Evolutionary conservation across 2,797 vertebrate species (phyloP).

Genomic region (Lutjanus argentimaculatus): DNA sequence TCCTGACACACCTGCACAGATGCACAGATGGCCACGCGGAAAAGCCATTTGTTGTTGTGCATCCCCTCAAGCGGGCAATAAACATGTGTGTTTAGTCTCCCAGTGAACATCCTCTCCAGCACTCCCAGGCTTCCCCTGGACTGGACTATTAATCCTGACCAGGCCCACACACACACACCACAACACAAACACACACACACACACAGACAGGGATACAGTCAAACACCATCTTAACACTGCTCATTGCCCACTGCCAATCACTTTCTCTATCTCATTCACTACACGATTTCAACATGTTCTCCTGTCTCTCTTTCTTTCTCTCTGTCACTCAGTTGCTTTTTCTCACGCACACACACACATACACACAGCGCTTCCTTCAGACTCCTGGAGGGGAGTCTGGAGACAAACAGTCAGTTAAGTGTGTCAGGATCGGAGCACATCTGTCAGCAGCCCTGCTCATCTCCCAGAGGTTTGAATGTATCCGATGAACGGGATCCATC

Average conservation of each 20-base stretch:
- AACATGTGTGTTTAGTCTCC: conserved; percentile 57
- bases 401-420: conserved; percentile 56
- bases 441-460: conserved; percentile 58
- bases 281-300: conserved; percentile 4
- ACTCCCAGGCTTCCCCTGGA: conserved; percentile 27
- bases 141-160: conserved; percentile 29
- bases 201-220: neutral
- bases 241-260: conserved; percentile 3
- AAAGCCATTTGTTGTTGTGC: conserved; percentile 64
- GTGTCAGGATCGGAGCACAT: conserved; percentile 51
- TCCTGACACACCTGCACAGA: conserved; percentile 46
- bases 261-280: conserved; percentile 7
- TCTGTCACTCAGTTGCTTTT: neutral
- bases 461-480: conserved; percentile 44
- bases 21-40: conserved; percentile 28
- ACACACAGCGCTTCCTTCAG: conserved; percentile 19
- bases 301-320: neutral
- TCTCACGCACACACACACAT: neutral
- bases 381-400: conserved; percentile 23
- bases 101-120: conserved; percentile 45
- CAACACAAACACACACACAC: conserved; percentile 14
- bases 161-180: conserved; percentile 1
- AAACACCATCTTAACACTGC: conserved; percentile 5
- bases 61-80: conserved; percentile 54
- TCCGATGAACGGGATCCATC: conserved; percentile 41